Evolutionary conservation across 2,113 vertebrate species (phyloP), one percentile per base, ranked within the genome.

Genomic region (Leptobrachium leishanense): DNA sequence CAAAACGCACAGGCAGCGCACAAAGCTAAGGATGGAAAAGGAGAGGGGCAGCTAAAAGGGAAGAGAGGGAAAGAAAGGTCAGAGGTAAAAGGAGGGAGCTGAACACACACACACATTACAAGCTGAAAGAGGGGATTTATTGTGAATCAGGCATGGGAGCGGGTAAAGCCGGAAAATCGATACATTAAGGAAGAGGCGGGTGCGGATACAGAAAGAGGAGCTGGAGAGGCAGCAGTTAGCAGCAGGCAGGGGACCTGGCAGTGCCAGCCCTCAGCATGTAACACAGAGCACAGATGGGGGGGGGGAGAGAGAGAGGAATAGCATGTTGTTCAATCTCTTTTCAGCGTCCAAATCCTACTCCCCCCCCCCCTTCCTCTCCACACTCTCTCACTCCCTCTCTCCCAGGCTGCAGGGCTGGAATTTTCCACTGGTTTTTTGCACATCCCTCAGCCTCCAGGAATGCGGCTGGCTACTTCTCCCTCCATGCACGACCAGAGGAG

Each of bases 391-490:
- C 68, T 71, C 76, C 68, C 68, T 78, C 76, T 79, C 77, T 79
- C 69, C 77, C 77, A 46, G 69, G 77, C 77, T 79, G 77, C 77
- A 68, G 77, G 77, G 77, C 77, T 79, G 77, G 77, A 79, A 79
- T 79, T 79, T 79, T 79, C 77, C 77, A 79, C 77, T 79, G 77
- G 77, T 79, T 79, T 73, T 79, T 79, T 79, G 77, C 77, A 79
- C 77, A 81, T 81, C 78, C 78, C 78, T 81, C 78, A 81, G 78
- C 78, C 78, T 81, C 78, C 78, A 81, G 78, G 78, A 81, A 81
- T 81, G 78, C 72, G 78, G 78, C 78, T 81, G 78, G 71, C 78
- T 74, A 74, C 71, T 81, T 81, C 72, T 81, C 72, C 72, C 50
- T 79, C 70, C 77, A 79, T 79, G 77, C 72, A 81, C 71, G 74